Evolutionary conservation across 2,113 vertebrate genomes (phyloP), one percentile per base, ranked within the genome.

Genomic region (Apus apus): DNA sequence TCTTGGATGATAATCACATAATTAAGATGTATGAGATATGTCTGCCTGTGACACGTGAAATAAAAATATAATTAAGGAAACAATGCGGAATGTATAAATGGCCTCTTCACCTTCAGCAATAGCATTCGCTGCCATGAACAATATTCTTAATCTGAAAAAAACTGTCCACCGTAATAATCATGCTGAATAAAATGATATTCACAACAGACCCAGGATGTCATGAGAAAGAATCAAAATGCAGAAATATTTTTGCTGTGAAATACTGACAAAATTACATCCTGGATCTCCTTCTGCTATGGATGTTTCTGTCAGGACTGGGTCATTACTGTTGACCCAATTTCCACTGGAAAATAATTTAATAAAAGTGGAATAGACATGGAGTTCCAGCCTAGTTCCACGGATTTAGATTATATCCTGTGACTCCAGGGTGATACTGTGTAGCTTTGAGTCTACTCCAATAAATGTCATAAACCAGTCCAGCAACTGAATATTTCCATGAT

Each of bases 21-120:
- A 98, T 97, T 96, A 97, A 97, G 95, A 97, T 96, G 45, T 72
- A 97, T 97, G 91, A 87, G 82, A 88, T 87, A 60, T 87, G 83
- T 67, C 72, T 76, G 62, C 26, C 36, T 62, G 11, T 80, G 73
- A 82, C 84, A 94, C 1, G 17, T 83, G 84, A 95, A 97, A 93
- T 89, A 93, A 90, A 91, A 93, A 88, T 71, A 75, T 86, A 89
- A 90, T 51, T 85, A 87, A 95, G 64, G 40, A 91, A 93, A 94
- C 67, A 83, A 87, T 20, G 38, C 36, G 56, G 60, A 32, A 66
- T 53, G 27, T 61, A 83, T 74, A 76, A 90, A 82, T 25, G 21
- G 8, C 9, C 16, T 85, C 60, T 54, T 70, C 57, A 82, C 23
- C 8, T 40, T 29, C 34, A 86, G 90, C 67, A 96, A 85, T 45